A percentile compares a stretch with the other conserved stretches of the same genome.
These are phyloP conservation scores for Pangasianodon hypophthalmus DNA, from an alignment of 2,113 vertebrate species.

Conservation along the genomic window DNA sequence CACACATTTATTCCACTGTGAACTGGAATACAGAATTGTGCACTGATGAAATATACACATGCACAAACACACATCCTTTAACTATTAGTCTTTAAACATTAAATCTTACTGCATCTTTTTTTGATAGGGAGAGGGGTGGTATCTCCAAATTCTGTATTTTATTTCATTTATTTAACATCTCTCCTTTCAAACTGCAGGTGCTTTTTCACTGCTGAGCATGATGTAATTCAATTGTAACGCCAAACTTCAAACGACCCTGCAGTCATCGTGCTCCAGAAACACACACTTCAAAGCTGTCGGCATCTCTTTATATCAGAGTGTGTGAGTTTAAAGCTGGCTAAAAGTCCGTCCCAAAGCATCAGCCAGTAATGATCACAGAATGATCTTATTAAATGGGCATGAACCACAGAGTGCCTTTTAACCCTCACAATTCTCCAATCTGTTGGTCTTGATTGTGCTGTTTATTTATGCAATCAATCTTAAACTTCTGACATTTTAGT, in stretches of 20 bases:
- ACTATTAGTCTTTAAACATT: slow-evolving; percentile 4
- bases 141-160: slow-evolving; percentile 27
- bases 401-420: neutral
- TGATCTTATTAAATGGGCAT: neutral
- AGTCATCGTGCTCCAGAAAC: slow-evolving; percentile 43
- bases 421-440: neutral
- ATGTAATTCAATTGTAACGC: slow-evolving; percentile 53
- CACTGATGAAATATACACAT: neutral
- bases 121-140: neutral
- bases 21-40: neutral
- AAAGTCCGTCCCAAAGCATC: slow-evolving; percentile 12
- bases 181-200: slow-evolving; percentile 42
- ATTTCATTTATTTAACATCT: slow-evolving; percentile 33
- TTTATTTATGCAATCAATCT: neutral
- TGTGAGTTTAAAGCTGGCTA: slow-evolving; percentile 15
- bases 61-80: slow-evolving; percentile 1
- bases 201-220: slow-evolving; percentile 41
- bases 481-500: neutral
- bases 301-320: slow-evolving; percentile 23
- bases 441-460: neutral
- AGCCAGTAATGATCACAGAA: slow-evolving; percentile 16
- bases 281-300: slow-evolving; percentile 37
- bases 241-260: slow-evolving; percentile 47
- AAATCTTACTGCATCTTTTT: slow-evolving; percentile 6
- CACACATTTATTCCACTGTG: neutral